These are phyloP conservation scores for Mallotus villosus DNA, from an alignment of 2,797 vertebrate genomes.

Conservation along the genomic window DNA sequence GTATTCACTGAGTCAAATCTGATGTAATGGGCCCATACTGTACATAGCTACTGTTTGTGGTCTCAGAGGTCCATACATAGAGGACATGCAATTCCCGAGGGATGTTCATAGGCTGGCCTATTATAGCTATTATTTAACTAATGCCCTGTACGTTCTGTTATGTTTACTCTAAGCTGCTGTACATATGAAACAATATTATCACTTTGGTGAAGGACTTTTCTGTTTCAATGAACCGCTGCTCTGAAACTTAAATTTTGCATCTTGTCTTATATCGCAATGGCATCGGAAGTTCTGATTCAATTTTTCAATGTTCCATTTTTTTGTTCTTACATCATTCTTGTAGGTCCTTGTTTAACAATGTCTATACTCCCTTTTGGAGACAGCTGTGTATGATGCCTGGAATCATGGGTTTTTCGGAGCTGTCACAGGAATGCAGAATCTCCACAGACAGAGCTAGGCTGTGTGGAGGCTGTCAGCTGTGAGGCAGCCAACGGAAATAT, in stretches of 20 bases:
- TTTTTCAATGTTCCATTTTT: background rate
- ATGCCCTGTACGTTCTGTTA: background rate
- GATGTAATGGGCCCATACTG: conserved; percentile 12
- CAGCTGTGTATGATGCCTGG: conserved; percentile 26
- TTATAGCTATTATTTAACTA: background rate
- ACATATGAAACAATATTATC: background rate
- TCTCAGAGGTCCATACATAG: background rate
- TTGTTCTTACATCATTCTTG: conserved; percentile 9
- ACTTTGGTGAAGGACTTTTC: too few relatives aligned
- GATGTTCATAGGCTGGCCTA: conserved; percentile 3
- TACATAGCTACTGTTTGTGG: background rate
- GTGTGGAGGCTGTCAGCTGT: conserved; percentile 53
- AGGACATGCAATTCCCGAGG: background rate
- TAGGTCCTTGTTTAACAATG: conserved; percentile 39
- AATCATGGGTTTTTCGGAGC: conserved; percentile 49
- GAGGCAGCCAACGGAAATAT: conserved; percentile 56
- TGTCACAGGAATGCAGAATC: conserved; percentile 50
- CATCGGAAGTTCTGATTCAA: background rate
- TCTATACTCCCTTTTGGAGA: conserved; percentile 36
- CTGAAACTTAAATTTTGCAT: too few relatives aligned
- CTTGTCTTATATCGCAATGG: background rate
- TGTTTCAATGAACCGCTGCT: too few relatives aligned
- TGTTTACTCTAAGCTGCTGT: background rate
- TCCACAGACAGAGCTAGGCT: conserved; percentile 45
- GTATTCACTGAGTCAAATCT: background rate